Evolutionary conservation across 2,888 invertebrate species (phyloP), one percentile per base, ranked within the genome.

Genomic region (Eucera pruinosa): DNA sequence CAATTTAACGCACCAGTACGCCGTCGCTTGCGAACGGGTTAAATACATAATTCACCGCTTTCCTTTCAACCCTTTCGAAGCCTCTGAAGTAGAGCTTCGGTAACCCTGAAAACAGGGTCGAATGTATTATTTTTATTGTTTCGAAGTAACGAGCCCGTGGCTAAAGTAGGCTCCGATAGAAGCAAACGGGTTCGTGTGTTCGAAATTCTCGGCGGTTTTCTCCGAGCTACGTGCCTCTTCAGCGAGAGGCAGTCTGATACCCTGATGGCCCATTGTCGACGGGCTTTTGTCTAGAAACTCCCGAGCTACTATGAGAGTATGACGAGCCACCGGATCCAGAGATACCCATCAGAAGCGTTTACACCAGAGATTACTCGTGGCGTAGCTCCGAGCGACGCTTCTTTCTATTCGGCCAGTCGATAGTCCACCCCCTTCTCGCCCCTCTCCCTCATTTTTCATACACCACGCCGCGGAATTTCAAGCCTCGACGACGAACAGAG

Each of bases 221-320:
- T 18, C 62, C 30, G 60, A 45, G 30, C 55, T 66, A 25, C 55
- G 47, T 36, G 62, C 47, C 68, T 78, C 74, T 67, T 61, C 74
- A 71, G 47, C 68, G 74, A 52, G 74, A 52, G 39, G 62, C 58
- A 77, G 70, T 62, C 77, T 76, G 78, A 85, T 86, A 85, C 78
- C 66, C 85, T 86, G 87, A 87, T 87, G 84, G 87, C 81, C 84
- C 76, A 88, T 90, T 90, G 88, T 89, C 87, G 84, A 64, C 73
- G 36, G 61, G 45, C 83, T 83, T 87, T 88, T 87, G 85, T 87
- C 80, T 81, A 45, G 58, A 80, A 71, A 39, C 75, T 84, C 47
- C 25, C 64, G 69, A 76, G 73, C 72, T 25, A 65, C 71, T 77
- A 48, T 27, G 70, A 81, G 80, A 80, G 80, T 76, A 80, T 78